These are phyloP conservation scores for Spea bombifrons DNA, from an alignment of 2,113 vertebrate species.

Conservation along the genomic window DNA sequence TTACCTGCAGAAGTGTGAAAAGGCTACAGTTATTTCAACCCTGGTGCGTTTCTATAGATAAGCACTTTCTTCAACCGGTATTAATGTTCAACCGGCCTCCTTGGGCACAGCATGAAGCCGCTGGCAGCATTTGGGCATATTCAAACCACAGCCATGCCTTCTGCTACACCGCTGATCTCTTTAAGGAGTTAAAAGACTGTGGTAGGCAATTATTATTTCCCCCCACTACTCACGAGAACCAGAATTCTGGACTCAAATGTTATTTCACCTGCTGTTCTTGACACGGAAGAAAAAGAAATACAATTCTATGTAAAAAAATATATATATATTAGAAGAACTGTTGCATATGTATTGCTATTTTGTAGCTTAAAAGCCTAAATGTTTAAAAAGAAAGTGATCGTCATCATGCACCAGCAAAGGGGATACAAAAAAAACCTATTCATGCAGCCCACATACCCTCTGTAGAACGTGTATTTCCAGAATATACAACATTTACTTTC, in stretches of 20 bases:
- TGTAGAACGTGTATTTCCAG: slow-evolving; percentile 11
- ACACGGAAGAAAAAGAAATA: slow-evolving; percentile 20
- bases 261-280: slow-evolving; percentile 26
- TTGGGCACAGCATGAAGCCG: slow-evolving; percentile 24
- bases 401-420: background rate
- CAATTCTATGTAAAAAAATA: slow-evolving; percentile 6
- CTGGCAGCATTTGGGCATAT: slow-evolving; percentile 30
- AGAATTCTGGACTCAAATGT: background rate
- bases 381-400: background rate
- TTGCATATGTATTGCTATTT: slow-evolving; percentile 8
- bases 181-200: slow-evolving; percentile 28
- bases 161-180: slow-evolving; percentile 25
- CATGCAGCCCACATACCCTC: slow-evolving; percentile 9
- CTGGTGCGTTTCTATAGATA: slow-evolving; percentile 12
- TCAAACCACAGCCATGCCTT: slow-evolving; percentile 7
- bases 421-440: background rate
- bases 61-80: slow-evolving; percentile 19
- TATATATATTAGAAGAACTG: background rate
- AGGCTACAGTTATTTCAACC: background rate
- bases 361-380: background rate
- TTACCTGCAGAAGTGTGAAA: background rate
- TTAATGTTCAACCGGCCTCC: slow-evolving; percentile 30
- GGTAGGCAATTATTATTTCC: slow-evolving; percentile 39
- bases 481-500: slow-evolving; percentile 8
- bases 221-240: slow-evolving; percentile 21